phyloP scores from a whole-genome alignment of 2,113 vertebrate genomes.

The Petrocephalus microphthalmus region DNA sequence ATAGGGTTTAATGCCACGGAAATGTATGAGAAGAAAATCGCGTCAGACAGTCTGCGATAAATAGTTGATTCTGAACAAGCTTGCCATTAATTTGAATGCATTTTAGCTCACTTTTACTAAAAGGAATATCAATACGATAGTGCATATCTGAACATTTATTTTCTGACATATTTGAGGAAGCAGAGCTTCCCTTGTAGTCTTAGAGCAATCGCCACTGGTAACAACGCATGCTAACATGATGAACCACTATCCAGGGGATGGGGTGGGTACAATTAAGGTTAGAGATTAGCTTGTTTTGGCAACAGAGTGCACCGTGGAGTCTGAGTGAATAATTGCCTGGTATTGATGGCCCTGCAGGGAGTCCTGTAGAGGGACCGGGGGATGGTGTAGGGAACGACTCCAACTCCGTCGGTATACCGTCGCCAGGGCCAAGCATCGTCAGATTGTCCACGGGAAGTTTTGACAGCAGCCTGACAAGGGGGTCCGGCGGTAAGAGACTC shows the following conservation, averaged over 20 bases:
- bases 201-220: no score
- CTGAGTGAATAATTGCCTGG: neutral
- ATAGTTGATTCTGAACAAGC: no score
- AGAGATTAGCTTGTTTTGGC: neutral
- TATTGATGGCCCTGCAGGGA: conserved; percentile 33
- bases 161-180: no score
- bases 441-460: conserved; percentile 77
- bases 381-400: conserved; percentile 52
- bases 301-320: neutral
- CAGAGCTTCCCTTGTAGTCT: no score
- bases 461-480: conserved; percentile 58
- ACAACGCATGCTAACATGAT: neutral
- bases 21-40: no score
- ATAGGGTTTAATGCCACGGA: no score
- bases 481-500: conserved; percentile 65
- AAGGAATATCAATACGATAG: no score
- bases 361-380: conserved; percentile 44
- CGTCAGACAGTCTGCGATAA: no score
- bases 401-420: conserved; percentile 49
- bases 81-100: no score
- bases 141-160: no score
- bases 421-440: conserved; percentile 76
- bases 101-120: no score
- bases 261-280: no score
- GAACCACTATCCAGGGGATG: neutral